Conservation (phyloP, 2,797 vertebrate genomes). For the Leptatherina wallacei region DNA sequence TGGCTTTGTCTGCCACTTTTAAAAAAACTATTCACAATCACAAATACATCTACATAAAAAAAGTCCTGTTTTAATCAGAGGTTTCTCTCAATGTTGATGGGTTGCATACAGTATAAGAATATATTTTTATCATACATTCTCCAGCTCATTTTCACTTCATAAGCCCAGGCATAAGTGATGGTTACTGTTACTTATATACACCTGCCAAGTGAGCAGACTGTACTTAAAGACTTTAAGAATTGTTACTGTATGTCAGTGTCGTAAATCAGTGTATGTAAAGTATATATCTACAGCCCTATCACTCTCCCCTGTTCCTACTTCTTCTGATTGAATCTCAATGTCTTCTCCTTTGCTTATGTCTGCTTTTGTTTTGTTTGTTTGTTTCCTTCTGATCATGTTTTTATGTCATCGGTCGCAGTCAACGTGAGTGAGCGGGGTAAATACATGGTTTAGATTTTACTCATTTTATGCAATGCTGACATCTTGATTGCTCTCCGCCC, state of each 20-base stretch:
- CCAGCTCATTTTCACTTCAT: conserved; percentile 75
- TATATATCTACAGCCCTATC: conserved; percentile 59
- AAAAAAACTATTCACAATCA: conserved; percentile 33
- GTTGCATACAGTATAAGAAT: conserved; percentile 74
- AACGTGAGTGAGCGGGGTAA: conserved; percentile 99
- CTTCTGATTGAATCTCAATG: conserved; percentile 82
- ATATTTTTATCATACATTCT: conserved; percentile 64
- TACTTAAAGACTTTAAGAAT: conserved; percentile 40
- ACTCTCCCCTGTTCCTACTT: conserved; percentile 76
- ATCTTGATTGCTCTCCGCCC: conserved; percentile 72
- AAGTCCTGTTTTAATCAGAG: conserved; percentile 16
- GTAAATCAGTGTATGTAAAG: conserved; percentile 70
- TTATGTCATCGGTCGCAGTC: conserved; percentile 91
- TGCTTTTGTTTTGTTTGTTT: conserved; percentile 84
- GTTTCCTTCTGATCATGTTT: conserved; percentile 87
- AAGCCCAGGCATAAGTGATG: conserved; percentile 85
- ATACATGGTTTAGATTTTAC: conserved; percentile 89
- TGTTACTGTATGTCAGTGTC: conserved; percentile 70
- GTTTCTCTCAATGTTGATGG: conserved; percentile 52
- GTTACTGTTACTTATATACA: conserved; percentile 68
- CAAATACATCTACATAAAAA: conserved; percentile 24
- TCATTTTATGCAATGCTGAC: conserved; percentile 82
- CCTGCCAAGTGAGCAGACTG: conserved; percentile 57
- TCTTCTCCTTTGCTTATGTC: conserved; percentile 87
- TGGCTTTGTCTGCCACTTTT: conserved; percentile 41